Base-by-base conservation (phyloP, 2,113 vertebrate genomes). In the Callaeas wilsoni region DNA sequence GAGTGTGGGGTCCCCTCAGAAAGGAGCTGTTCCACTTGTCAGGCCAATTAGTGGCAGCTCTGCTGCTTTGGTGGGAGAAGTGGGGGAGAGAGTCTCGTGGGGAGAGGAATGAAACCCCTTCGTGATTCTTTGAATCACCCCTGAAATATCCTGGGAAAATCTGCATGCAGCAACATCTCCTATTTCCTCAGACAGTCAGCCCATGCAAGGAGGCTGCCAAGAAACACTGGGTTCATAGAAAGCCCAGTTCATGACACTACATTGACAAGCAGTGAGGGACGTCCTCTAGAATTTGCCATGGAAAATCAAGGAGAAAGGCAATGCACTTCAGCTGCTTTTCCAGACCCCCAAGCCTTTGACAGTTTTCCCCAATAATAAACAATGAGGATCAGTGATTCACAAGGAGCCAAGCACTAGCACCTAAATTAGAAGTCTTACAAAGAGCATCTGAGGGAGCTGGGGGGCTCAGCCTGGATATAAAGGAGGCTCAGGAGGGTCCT, bases 11-110 rank as follows among this genome's bases (percentile, higher is more conserved):
- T 53, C 57, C 64, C 52, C 56, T 87, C 46, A 75, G 68, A 95
- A 95, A 90, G 56, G 37, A 84, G 62, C 64, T 80, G 85, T 92
- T 95, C 86, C 73, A 84, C 90, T 93, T 92, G 80, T 92, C 96
- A 84, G 77, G 73, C 49, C 86, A 89, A 91, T 96, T 96, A 96
- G 69, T 4, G 1, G 42, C 59, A 87, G 56, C 62, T 82, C 77
- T 3, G 4, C 35, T 0, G 0, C 59, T 78, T 49, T 22, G 64
- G 56, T 55, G 60, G 23, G 59, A 83, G 85, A 88, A 69, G 39
- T 13, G 35, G 19, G 12, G 27, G 21, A 83, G 32, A 80, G 32
- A 17, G 30, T 85, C 64, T 7, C 10, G 25, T 56, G 49, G 13
- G 44, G 41, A 89, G 41, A 74, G 23, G 29, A 90, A 80, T 41